Conservation (phyloP, 2,113 vertebrate genomes). For the Crotalus tigris region DNA sequence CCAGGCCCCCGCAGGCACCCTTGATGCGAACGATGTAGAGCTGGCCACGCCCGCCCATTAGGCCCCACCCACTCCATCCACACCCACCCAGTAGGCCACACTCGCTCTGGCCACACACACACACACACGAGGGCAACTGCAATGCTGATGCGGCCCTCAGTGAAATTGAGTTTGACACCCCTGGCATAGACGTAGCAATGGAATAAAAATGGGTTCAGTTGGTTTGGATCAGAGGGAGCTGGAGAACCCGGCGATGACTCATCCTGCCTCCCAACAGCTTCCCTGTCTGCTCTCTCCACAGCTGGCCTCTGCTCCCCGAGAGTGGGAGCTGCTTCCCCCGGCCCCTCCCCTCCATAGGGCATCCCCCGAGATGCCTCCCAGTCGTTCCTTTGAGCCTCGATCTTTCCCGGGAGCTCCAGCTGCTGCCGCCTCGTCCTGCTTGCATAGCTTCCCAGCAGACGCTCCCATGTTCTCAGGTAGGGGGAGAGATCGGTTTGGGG, state of each 20-base stretch:
- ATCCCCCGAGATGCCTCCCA: conserved; percentile 22
- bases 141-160: too few species aligned
- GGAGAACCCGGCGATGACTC: background rate
- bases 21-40: too few species aligned
- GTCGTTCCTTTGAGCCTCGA: conserved; percentile 35
- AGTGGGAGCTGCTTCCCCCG: conserved; percentile 57
- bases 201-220: background rate
- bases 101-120: too few species aligned
- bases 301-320: conserved; percentile 45
- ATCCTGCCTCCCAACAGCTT: background rate
- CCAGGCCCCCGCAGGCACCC: too few species aligned
- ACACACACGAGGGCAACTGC: too few species aligned
- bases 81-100: too few species aligned
- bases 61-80: too few species aligned
- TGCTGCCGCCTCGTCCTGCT: background rate
- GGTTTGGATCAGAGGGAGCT: background rate
- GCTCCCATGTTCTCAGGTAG: conserved; percentile 6
- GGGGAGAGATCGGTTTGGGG: too few species aligned
- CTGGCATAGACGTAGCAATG: background rate
- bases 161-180: too few species aligned
- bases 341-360: conserved; percentile 35
- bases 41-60: too few species aligned
- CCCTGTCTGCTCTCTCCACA: background rate
- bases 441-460: background rate
- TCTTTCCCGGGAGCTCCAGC: conserved; percentile 25